Base-by-base conservation (phyloP, 2,113 vertebrate species). In the Amia ocellicauda region DNA sequence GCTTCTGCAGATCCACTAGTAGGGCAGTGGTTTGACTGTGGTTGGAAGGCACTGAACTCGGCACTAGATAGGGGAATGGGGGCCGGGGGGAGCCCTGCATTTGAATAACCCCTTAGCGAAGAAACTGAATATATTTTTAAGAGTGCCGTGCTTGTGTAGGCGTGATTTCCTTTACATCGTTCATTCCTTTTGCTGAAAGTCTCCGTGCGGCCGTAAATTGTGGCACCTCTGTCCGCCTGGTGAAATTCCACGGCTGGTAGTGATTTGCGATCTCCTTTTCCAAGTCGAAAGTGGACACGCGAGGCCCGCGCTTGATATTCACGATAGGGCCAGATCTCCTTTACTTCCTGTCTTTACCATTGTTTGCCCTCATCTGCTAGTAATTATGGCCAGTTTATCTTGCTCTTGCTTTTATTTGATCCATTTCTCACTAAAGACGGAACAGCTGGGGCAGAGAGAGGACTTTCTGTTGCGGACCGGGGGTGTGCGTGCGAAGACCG, bases 351-450 rank as follows among this genome's bases (percentile, higher is more conserved):
- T 2, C 49, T 28, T 59, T 67, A 4, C 51, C 56, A 49, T 50
- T 69, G 69, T 49, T 72, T 41, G 45, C 61, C 72, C 62, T 75
- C 70, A 71, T 20, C 77, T 89, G 83, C 74, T 75, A 87, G 69
- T 66, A 75, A 88, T 88, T 88, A 75, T 58, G 60, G 73, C 73
- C 45, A 66, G 70, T 80, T 90, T 82, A 77, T 83, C 70, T 82
- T 73, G 43, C 71, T 74, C 77, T 75, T 69, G 74, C 70, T 73
- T 78, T 81, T 79, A 80, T 78, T 73, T 80, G 74, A 81, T 82
- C 74, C 53, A 47, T 74, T 24, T 56, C 74, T 74, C 26, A 7
- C 63, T 51, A 63, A 62, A 72, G 69, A 67, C n/a, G 45, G 60
- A 78, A 73, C 85, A 85, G 77, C 75, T 81, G 78, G 63, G 62